A percentile compares a stretch with the other conserved stretches of the same genome.
phyloP scores from a whole-genome alignment of 1,140 invertebrate genomes.

The Drosophila lowei region DNA sequence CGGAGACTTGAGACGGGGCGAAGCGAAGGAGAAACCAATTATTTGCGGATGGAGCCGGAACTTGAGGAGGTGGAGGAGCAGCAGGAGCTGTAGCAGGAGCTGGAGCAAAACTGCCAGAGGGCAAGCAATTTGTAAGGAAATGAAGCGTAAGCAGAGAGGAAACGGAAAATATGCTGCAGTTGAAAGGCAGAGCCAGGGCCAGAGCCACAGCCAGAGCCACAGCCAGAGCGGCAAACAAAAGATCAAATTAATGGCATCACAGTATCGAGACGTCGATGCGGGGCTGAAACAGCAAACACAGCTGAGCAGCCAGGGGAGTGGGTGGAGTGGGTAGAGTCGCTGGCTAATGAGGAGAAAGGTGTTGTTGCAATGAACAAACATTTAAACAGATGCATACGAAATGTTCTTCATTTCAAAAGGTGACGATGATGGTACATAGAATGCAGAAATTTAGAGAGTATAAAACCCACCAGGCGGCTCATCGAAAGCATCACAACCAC shows the following conservation, averaged over 20 bases:
- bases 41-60: conserved; percentile 37
- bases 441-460: conserved; percentile 17
- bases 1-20: conserved; percentile 4
- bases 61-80: not conserved
- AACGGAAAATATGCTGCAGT: conserved; percentile 38
- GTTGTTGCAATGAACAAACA: conserved; percentile 55
- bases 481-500: conserved; percentile 63
- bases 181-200: conserved; percentile 36
- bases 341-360: not conserved
- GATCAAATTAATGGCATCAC: conserved; percentile 73
- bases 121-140: conserved; percentile 58
- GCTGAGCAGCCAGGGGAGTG: conserved; percentile 25
- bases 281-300: conserved; percentile 50
- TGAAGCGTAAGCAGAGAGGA: conserved; percentile 28
- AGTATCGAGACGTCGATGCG: conserved; percentile 24
- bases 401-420: not conserved
- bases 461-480: conserved; percentile 43
- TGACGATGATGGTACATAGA: too few species aligned
- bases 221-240: conserved; percentile 58
- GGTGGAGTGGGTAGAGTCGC: not conserved
- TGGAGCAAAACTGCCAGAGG: conserved; percentile 33
- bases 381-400: conserved; percentile 63
- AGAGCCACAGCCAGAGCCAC: too few species aligned
- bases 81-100: not conserved
- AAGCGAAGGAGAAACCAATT: conserved; percentile 58